Percentiles rank a stretch among this genome's conserved stretches.
Conservation (phyloP, 2,797 vertebrate species). For the Macropus fuliginosus region DNA sequence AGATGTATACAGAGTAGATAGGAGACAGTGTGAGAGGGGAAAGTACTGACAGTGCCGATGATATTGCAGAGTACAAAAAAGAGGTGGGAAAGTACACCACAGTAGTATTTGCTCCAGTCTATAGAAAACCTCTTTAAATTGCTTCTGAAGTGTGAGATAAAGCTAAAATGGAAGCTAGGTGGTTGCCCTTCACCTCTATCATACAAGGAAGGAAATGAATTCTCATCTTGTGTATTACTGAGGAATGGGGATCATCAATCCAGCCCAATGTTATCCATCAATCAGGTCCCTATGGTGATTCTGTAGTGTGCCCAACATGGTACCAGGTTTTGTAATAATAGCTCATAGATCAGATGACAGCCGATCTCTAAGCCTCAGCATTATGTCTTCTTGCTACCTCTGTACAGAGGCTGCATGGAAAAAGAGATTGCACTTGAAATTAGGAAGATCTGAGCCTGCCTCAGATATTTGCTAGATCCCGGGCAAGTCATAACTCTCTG, state of each 20-base stretch:
- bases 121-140: not conserved
- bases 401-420: not conserved
- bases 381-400: not conserved
- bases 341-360: not conserved
- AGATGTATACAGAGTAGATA: not conserved
- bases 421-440: not conserved
- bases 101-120: not conserved
- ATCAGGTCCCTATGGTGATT: not conserved
- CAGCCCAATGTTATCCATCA: not conserved
- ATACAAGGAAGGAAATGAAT: not conserved
- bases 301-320: not conserved
- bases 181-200: not conserved
- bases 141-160: not conserved
- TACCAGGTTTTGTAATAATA: not conserved
- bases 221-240: not conserved
- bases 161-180: not conserved
- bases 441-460: not conserved
- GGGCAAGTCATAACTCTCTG: not conserved
- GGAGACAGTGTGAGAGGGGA: not conserved
- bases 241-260: not conserved
- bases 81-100: not conserved
- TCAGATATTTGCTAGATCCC: not conserved
- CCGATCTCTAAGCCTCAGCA: not conserved
- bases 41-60: not conserved
- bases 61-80: not conserved